These are phyloP conservation scores for Scaeva pyrastri DNA, from an alignment of 2,888 invertebrate genomes.

Conservation along the genomic window DNA sequence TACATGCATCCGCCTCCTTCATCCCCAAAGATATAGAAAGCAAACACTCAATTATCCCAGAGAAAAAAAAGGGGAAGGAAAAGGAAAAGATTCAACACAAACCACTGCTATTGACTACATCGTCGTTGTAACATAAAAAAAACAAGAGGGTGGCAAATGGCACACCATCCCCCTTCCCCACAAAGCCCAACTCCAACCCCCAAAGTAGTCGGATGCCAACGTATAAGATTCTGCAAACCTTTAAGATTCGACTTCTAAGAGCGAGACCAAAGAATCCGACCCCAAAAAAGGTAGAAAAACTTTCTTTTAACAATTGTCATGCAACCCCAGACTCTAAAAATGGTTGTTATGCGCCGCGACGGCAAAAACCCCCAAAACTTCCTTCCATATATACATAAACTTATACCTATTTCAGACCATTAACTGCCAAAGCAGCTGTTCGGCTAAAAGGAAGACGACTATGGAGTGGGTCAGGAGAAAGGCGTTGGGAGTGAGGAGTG, in stretches of 20 bases:
- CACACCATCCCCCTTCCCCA: not conserved
- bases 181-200: too few relatives aligned
- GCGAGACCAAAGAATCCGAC: conserved; percentile 31
- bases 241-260: conserved; percentile 30
- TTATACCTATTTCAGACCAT: conserved; percentile 64
- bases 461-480: not conserved
- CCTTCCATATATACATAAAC: not conserved
- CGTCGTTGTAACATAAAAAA: conserved; percentile 24
- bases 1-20: conserved; percentile 65
- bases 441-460: conserved; percentile 8
- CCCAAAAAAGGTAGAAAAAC: conserved; percentile 15
- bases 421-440: conserved; percentile 68
- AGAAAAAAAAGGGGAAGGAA: not conserved
- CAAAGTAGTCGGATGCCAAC: conserved; percentile 34
- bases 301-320: conserved; percentile 53
- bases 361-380: conserved; percentile 23
- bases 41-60: conserved; percentile 74
- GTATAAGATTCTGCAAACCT: conserved; percentile 13
- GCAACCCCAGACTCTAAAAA: conserved; percentile 35
- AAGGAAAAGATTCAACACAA: conserved; percentile 31
- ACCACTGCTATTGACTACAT: conserved; percentile 1
- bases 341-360: conserved; percentile 28
- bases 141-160: conserved; percentile 3
- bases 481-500: not conserved
- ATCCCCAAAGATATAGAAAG: not conserved